Evolutionary conservation across 2,797 vertebrate species (phyloP).

Genomic region (Rhabdomys pumilio): DNA sequence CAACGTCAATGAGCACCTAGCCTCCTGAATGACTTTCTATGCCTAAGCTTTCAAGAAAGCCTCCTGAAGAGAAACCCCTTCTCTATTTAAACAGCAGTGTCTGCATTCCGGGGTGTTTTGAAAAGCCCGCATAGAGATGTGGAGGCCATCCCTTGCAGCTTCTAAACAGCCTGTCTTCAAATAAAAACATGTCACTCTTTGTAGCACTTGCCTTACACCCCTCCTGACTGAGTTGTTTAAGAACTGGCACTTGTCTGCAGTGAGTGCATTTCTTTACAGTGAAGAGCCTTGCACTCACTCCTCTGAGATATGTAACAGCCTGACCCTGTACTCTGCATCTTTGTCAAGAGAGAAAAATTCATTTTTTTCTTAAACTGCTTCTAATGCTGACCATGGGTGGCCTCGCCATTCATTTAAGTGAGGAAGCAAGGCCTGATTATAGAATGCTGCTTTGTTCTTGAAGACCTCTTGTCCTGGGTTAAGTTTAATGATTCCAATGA

Average conservation of each 20-base stretch:
- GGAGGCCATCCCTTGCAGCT: background rate
- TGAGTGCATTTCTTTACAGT: slow-evolving; percentile 55
- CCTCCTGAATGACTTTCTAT: background rate
- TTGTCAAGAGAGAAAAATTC: slow-evolving; percentile 27
- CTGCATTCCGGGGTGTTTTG: background rate
- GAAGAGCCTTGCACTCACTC: slow-evolving; percentile 36
- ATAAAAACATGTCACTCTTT: slow-evolving; percentile 61
- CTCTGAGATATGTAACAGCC: slow-evolving; percentile 45
- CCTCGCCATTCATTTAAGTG: background rate
- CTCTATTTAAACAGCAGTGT: background rate
- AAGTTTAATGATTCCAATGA: background rate
- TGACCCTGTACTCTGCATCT: background rate
- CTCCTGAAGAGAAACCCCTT: background rate
- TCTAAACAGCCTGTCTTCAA: slow-evolving; percentile 40
- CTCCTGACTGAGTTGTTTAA: slow-evolving; percentile 58
- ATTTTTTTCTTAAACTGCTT: slow-evolving; percentile 6
- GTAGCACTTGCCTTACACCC: slow-evolving; percentile 31
- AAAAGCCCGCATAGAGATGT: background rate
- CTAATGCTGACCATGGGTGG: background rate
- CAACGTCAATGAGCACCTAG: background rate
- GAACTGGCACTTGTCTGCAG: slow-evolving; percentile 76
- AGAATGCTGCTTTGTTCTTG: background rate
- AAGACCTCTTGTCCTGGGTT: background rate
- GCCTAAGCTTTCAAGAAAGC: background rate
- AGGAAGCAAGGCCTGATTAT: background rate